A percentile compares a stretch with the other conserved stretches of the same genome.
These are phyloP conservation scores for Poeciliopsis paucimaculata DNA, from an alignment of 2,797 vertebrate species.

Conservation along the genomic window DNA sequence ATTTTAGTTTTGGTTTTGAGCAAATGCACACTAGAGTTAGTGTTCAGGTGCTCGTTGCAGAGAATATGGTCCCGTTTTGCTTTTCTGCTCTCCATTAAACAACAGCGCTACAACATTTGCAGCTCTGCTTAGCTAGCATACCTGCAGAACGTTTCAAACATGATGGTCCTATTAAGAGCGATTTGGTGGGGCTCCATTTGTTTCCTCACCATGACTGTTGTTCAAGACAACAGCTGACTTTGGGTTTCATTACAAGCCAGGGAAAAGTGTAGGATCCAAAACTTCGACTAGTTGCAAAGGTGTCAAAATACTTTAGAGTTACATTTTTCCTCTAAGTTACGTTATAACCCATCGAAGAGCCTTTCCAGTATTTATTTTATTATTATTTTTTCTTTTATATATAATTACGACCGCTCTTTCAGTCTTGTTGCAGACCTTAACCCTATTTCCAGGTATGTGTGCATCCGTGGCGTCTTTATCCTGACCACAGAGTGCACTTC, in stretches of 20 bases:
- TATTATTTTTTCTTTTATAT: no score
- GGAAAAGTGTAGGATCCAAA: not conserved
- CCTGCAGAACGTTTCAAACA: not conserved
- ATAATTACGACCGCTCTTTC: not conserved
- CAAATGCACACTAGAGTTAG: no score
- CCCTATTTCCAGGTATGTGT: conserved; percentile 86
- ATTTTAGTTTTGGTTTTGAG: no score
- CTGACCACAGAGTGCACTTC: conserved; percentile 96
- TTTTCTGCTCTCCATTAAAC: not conserved
- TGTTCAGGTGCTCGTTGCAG: no score
- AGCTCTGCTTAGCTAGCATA: not conserved
- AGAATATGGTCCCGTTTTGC: not conserved
- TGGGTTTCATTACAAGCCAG: not conserved
- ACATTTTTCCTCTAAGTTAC: not conserved
- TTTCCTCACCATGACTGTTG: not conserved
- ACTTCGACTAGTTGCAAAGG: not conserved
- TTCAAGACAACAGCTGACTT: not conserved
- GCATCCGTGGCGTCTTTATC: conserved; percentile 94
- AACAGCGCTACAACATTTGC: no score
- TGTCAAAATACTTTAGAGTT: not conserved
- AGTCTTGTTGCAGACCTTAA: conserved; percentile 57
- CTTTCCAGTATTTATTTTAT: not conserved
- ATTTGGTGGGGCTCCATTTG: not conserved
- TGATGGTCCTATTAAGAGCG: not conserved
- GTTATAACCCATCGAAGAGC: not conserved